These are phyloP conservation scores for Drosophila miranda DNA, from an alignment of 1,140 invertebrate species.

Conservation along the genomic window DNA sequence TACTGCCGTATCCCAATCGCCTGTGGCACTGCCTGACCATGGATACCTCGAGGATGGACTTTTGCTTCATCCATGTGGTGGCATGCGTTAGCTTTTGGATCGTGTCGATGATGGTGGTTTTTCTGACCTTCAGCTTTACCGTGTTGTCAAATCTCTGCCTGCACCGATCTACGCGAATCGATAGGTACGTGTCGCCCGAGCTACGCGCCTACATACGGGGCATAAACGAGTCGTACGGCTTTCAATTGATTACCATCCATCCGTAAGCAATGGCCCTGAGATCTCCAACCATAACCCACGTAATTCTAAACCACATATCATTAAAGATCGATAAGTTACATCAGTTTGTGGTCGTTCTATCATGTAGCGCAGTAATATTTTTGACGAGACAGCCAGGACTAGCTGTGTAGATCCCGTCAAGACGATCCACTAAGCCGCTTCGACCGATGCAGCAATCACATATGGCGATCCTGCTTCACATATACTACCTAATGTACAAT, in stretches of 20 bases:
- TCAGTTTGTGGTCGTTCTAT: too few species aligned
- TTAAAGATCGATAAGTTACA: too few species aligned
- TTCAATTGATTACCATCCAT: slow-evolving; percentile 16
- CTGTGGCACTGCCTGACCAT: neutral
- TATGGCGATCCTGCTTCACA: too few species aligned
- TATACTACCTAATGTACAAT: too few species aligned
- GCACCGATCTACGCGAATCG: neutral
- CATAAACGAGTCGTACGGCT: slow-evolving; percentile 29
- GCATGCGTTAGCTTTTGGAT: neutral
- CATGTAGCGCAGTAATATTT: too few species aligned
- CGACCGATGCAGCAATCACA: too few species aligned
- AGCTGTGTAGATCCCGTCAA: too few species aligned
- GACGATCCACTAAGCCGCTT: too few species aligned
- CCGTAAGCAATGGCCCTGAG: neutral
- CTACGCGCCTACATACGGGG: slow-evolving; percentile 15
- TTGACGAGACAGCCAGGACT: too few species aligned
- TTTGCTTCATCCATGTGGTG: neutral
- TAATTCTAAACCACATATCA: too few species aligned
- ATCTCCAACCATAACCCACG: too few species aligned
- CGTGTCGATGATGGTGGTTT: slow-evolving; percentile 1
- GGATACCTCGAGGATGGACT: neutral
- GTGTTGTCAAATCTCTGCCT: neutral
- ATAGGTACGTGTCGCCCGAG: neutral
- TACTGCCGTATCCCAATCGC: neutral
- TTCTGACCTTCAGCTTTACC: neutral